Evolutionary conservation across 2,888 invertebrate species (phyloP).

Genomic region (Leptinotarsa tumamoca): DNA sequence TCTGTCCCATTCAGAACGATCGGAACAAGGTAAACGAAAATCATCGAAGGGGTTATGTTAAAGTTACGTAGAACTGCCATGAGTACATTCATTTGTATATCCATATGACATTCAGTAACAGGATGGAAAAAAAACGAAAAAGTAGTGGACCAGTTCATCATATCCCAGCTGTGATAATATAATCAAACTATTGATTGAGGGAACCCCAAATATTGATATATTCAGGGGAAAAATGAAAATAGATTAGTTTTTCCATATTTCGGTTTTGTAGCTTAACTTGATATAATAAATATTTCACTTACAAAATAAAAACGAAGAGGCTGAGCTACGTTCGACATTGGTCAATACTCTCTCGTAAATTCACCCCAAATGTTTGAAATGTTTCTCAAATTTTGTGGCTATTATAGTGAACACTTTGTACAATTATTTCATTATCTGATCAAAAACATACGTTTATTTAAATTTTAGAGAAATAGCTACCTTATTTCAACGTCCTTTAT

Average conservation of each 20-base stretch:
- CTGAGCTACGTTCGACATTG: not conserved
- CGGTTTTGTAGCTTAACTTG: too few relatives aligned
- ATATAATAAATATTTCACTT: too few relatives aligned
- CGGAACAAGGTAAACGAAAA: constrained; percentile 48
- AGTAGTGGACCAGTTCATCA: not conserved
- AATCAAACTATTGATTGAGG: too few relatives aligned
- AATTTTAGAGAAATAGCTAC: constrained; percentile 44
- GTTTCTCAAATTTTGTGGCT: not conserved
- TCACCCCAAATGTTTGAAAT: not conserved
- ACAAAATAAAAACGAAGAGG: too few relatives aligned
- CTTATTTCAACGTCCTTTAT: constrained; percentile 50
- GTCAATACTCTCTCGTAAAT: not conserved
- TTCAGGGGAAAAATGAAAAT: too few relatives aligned
- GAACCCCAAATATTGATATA: too few relatives aligned
- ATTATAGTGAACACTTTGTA: not conserved
- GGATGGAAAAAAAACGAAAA: not conserved
- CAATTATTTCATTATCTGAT: not conserved
- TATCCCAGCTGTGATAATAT: too few relatives aligned
- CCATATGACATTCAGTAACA: constrained; percentile 12
- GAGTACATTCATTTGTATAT: constrained; percentile 7
- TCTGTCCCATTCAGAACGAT: constrained; percentile 38
- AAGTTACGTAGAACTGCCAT: constrained; percentile 3
- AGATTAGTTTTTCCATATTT: too few relatives aligned
- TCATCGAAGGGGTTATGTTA: constrained; percentile 26
- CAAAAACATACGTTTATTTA: not conserved